These are phyloP conservation scores for Etheostoma perlongum DNA, from an alignment of 2,797 vertebrate species.

Conservation along the genomic window DNA sequence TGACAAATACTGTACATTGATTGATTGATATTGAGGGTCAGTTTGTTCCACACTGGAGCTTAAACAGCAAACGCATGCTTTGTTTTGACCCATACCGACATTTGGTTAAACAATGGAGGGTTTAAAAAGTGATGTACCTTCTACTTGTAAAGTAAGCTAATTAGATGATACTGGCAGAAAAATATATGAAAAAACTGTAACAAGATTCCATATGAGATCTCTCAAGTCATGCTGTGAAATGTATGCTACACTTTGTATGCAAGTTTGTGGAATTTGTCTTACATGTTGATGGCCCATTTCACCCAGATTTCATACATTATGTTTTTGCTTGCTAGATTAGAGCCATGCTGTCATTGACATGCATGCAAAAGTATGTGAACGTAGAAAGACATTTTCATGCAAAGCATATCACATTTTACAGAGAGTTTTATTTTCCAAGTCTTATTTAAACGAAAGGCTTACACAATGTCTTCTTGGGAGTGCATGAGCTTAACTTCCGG, in stretches of 20 bases:
- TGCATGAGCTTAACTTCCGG: background rate
- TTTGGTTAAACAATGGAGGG: background rate
- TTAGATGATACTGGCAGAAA: background rate
- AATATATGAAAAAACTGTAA: background rate
- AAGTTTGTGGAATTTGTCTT: background rate
- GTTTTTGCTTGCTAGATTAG: slow-evolving; percentile 5
- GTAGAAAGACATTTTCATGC: background rate
- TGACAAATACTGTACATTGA: too few relatives aligned
- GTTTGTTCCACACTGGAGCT: background rate
- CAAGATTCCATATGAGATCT: background rate
- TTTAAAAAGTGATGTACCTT: background rate
- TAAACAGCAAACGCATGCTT: background rate
- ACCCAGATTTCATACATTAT: slow-evolving; percentile 16
- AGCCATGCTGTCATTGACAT: background rate
- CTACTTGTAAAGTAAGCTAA: background rate
- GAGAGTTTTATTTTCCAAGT: background rate
- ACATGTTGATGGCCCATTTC: background rate
- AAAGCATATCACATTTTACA: background rate
- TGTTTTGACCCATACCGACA: background rate
- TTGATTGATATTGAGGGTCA: background rate
- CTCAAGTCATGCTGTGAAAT: background rate
- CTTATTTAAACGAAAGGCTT: background rate
- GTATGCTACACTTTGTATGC: background rate
- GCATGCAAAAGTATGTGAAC: background rate
- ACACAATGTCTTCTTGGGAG: background rate